Conservation (phyloP, 2,888 invertebrate genomes). For the Polydrusus pterygomalis region DNA sequence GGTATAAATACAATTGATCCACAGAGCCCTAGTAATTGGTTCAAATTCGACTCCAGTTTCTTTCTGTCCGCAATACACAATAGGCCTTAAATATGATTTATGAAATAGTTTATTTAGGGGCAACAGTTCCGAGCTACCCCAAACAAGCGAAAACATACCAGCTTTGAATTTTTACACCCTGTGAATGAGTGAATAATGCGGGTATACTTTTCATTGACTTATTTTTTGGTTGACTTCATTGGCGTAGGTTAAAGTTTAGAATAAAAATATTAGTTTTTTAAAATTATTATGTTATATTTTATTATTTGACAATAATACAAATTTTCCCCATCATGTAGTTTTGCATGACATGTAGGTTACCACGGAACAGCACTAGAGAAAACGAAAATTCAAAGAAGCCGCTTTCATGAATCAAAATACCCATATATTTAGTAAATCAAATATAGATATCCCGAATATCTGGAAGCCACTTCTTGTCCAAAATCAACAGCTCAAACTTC, state of each 20-base stretch:
- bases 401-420: too few relatives aligned
- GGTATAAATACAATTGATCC: neutral
- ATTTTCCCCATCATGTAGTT: too few relatives aligned
- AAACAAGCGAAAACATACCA: constrained; percentile 67
- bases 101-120: constrained; percentile 71
- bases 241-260: neutral
- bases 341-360: too few relatives aligned
- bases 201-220: constrained; percentile 46
- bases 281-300: neutral
- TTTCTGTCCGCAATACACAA: constrained; percentile 65
- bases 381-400: too few relatives aligned
- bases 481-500: too few relatives aligned
- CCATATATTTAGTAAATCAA: too few relatives aligned
- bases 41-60: constrained; percentile 42
- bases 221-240: constrained; percentile 15
- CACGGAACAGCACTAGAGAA: too few relatives aligned
- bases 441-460: too few relatives aligned
- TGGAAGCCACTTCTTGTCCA: too few relatives aligned
- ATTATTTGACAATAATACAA: too few relatives aligned
- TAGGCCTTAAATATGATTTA: constrained; percentile 72
- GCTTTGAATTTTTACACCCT: constrained; percentile 62
- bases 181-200: constrained; percentile 61
- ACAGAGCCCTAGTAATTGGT: constrained; percentile 32
- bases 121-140: constrained; percentile 67
- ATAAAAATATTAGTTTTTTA: neutral